Conservation (phyloP, 2,888 invertebrate species). For the Apotomis betuletana region DNA sequence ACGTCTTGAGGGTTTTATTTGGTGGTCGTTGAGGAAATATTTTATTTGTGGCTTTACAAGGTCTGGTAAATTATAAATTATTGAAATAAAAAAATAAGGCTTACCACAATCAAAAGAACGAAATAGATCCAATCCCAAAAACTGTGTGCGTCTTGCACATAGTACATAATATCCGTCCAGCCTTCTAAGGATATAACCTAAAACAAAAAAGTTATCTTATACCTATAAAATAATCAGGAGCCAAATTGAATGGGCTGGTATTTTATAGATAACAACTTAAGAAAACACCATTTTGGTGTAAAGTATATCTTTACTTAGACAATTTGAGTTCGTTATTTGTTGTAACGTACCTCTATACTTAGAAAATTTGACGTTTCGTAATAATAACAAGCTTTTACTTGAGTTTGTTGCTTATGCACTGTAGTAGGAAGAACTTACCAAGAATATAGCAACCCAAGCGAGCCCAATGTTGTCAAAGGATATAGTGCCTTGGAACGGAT, state of each 20-base stretch:
- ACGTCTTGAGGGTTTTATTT: too few relatives aligned
- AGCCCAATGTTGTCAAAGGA: constrained; percentile 99
- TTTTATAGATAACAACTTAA: neutral
- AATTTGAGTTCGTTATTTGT: too few relatives aligned
- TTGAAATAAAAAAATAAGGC: constrained; percentile 62
- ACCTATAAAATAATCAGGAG: neutral
- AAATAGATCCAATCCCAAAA: constrained; percentile 99
- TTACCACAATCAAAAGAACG: constrained; percentile 98
- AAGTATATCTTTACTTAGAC: too few relatives aligned
- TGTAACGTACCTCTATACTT: too few relatives aligned
- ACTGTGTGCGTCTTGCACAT: constrained; percentile 99
- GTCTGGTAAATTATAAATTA: neutral
- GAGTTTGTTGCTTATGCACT: neutral
- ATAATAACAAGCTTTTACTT: too few relatives aligned
- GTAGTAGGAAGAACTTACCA: constrained; percentile 86
- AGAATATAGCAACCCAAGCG: constrained; percentile 99
- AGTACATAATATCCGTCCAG: constrained; percentile 99
- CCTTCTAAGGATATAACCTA: constrained; percentile 99
- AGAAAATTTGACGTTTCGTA: too few relatives aligned
- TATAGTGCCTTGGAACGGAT: constrained; percentile 99
- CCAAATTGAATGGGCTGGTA: too few relatives aligned
- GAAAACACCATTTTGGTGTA: too few relatives aligned
- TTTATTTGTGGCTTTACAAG: too few relatives aligned
- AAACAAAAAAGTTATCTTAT: constrained; percentile 44
- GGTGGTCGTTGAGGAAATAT: too few relatives aligned